phyloP scores from a whole-genome alignment of 2,888 invertebrate species.

The Morinoia aosen region DNA sequence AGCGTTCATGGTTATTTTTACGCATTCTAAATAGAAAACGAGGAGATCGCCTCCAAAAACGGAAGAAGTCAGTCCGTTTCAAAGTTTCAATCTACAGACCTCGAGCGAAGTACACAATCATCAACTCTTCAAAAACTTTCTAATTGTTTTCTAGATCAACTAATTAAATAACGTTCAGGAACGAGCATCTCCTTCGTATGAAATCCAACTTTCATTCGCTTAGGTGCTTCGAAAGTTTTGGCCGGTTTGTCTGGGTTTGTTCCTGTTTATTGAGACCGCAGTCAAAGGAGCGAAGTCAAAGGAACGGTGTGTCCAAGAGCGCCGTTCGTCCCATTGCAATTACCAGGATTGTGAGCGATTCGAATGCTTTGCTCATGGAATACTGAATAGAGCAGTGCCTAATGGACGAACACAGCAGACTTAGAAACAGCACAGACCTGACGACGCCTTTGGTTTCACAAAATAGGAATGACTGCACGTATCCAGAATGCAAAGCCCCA shows the following conservation, averaged over 20 bases:
- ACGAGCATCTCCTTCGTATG: background rate
- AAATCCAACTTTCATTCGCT: background rate
- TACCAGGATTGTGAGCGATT: constrained; percentile 51
- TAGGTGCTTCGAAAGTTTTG: background rate
- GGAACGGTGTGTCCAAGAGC: constrained; percentile 32
- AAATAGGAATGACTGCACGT: background rate
- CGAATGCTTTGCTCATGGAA: constrained; percentile 41
- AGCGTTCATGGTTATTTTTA: too few relatives aligned
- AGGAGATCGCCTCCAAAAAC: too few relatives aligned
- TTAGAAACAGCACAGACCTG: background rate
- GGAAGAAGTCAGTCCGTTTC: too few relatives aligned
- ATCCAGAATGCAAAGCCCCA: background rate
- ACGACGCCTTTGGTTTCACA: background rate
- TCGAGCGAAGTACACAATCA: too few relatives aligned
- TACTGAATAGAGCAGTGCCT: constrained; percentile 35
- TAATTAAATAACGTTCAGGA: background rate
- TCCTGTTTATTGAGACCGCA: constrained; percentile 5
- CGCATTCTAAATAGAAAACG: too few relatives aligned
- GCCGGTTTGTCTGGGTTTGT: background rate
- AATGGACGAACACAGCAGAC: constrained; percentile 15
- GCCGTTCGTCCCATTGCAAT: constrained; percentile 36
- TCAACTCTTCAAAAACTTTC: too few relatives aligned
- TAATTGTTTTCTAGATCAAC: too few relatives aligned
- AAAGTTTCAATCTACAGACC: too few relatives aligned
- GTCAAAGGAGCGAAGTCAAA: background rate